A percentile compares a stretch with the other conserved stretches of the same genome.
phyloP scores from a whole-genome alignment of 2,797 vertebrate species.

The Pipistrellus kuhlii region DNA sequence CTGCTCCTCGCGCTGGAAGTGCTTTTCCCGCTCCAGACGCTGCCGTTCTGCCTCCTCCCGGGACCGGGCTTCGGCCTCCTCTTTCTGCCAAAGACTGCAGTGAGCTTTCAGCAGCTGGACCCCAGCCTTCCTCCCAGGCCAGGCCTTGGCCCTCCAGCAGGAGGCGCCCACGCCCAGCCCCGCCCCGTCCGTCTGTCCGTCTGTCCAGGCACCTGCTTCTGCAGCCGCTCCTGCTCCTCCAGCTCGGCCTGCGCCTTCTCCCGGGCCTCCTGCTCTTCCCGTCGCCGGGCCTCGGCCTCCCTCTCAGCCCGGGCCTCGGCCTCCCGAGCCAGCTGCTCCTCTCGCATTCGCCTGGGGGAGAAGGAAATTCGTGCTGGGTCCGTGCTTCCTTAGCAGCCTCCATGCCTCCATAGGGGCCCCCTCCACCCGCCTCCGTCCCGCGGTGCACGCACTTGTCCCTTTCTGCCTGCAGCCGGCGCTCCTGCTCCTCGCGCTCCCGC shows the following conservation, averaged over 20 bases:
- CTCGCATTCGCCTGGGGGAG: constrained; percentile 87
- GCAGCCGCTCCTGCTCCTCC: constrained; percentile 94
- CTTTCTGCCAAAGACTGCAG: constrained; percentile 89
- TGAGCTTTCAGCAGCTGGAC: neutral
- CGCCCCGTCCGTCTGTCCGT: neutral
- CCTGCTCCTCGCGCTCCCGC: constrained; percentile 94
- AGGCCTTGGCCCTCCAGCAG: neutral
- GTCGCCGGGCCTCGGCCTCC: constrained; percentile 91
- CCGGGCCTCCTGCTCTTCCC: constrained; percentile 91
- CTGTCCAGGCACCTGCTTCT: constrained; percentile 92
- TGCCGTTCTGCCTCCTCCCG: constrained; percentile 95
- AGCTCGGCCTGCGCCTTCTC: constrained; percentile 91
- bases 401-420: neutral
- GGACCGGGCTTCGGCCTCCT: constrained; percentile 94
- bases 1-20: constrained; percentile 98
- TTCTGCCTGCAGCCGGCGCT: constrained; percentile 93
- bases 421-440: neutral
- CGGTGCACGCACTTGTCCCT: constrained; percentile 90
- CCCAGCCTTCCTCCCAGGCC: neutral
- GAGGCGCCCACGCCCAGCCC: neutral
- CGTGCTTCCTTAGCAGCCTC: neutral
- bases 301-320: constrained; percentile 90
- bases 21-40: constrained; percentile 96
- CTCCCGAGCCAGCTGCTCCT: constrained; percentile 90
- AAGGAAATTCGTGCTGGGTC: neutral